Percentiles rank a stretch among this genome's conserved stretches.
Conservation (phyloP, 2,113 vertebrate genomes). For the Haemorhous mexicanus region DNA sequence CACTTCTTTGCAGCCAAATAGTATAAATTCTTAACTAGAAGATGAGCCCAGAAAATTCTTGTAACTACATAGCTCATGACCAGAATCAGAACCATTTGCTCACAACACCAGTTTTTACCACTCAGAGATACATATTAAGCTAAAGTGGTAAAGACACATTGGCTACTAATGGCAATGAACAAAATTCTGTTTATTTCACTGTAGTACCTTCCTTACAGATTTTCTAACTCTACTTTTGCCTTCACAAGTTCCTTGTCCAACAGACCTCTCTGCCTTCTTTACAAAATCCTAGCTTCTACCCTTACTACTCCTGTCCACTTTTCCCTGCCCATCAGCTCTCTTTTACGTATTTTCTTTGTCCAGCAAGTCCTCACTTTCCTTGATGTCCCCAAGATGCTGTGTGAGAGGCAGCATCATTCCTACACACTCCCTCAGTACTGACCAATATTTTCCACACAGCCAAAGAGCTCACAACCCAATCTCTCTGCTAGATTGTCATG, state of each 20-base stretch:
- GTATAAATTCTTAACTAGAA: neutral
- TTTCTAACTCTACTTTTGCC: neutral
- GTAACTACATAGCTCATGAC: accelerated
- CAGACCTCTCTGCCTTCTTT: neutral
- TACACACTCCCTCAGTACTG: neutral
- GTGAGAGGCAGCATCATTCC: neutral
- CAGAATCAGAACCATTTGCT: neutral
- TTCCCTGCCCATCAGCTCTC: neutral
- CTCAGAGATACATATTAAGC: neutral
- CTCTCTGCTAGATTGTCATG: neutral
- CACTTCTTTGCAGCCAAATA: neutral
- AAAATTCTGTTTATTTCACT: neutral
- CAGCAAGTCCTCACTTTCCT: neutral
- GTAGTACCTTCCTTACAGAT: neutral
- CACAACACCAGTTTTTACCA: neutral
- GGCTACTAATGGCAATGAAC: neutral
- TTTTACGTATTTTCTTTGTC: accelerated
- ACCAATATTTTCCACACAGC: neutral
- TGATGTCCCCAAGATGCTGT: neutral
- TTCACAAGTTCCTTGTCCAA: neutral
- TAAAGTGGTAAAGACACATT: neutral
- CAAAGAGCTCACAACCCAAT: neutral
- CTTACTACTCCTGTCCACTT: neutral
- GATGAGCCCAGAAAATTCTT: neutral
- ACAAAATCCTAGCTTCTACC: neutral